Evolutionary conservation across 2,888 invertebrate genomes (phyloP).

Genomic region (Phytoseiulus persimilis): DNA sequence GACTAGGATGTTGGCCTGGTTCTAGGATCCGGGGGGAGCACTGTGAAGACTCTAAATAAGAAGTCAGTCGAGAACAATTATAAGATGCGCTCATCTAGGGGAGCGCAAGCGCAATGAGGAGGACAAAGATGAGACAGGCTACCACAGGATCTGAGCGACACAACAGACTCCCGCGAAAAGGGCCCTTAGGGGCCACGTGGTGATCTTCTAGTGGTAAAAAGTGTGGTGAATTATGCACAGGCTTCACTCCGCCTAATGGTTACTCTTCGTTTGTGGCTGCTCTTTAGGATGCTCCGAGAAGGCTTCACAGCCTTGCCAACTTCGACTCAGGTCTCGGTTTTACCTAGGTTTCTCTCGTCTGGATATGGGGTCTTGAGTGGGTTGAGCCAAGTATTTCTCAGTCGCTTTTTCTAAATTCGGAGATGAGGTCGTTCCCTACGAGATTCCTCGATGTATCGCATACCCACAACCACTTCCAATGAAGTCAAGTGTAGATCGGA

Average conservation of each 20-base stretch:
- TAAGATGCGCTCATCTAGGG: background rate
- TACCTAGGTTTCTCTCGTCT: background rate
- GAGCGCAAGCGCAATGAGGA: background rate
- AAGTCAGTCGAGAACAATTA: background rate
- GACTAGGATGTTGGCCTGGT: background rate
- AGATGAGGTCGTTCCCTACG: too few relatives aligned
- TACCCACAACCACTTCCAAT: too few relatives aligned
- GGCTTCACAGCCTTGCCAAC: background rate
- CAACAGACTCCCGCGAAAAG: background rate
- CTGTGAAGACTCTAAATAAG: background rate
- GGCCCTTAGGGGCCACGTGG: background rate
- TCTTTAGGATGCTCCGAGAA: background rate
- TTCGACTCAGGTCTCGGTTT: background rate
- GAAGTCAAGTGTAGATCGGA: too few relatives aligned
- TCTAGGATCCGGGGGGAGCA: background rate
- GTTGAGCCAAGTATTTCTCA: too few relatives aligned
- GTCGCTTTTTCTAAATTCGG: too few relatives aligned
- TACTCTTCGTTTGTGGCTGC: background rate
- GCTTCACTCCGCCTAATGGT: background rate
- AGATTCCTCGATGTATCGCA: too few relatives aligned
- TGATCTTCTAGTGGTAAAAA: background rate
- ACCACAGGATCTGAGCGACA: background rate
- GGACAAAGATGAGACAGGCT: background rate
- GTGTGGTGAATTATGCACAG: background rate
- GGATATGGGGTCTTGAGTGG: too few relatives aligned